phyloP scores from a whole-genome alignment of 2,113 vertebrate species.

The Falcunculus frontatus region DNA sequence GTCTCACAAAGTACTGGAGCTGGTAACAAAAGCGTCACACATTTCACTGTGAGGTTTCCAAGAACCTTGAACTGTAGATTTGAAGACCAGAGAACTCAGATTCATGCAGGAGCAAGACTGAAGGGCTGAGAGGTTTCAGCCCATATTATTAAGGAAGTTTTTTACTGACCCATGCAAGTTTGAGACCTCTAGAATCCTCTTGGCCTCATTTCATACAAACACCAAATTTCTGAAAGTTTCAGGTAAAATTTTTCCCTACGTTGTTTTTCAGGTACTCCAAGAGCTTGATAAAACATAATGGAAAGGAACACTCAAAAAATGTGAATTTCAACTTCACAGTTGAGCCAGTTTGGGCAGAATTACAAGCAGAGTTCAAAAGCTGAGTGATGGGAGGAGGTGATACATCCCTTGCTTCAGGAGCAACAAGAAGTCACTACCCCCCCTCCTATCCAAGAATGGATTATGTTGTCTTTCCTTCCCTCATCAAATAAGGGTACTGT shows the following conservation, averaged over 20 bases:
- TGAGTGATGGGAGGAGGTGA: rapidly evolving
- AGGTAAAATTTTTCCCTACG: not conserved
- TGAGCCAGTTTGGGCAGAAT: not conserved
- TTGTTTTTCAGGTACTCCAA: not conserved
- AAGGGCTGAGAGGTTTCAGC: not conserved
- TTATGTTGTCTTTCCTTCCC: not conserved
- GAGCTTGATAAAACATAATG: not conserved
- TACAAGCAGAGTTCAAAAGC: not conserved
- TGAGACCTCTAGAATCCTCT: not conserved
- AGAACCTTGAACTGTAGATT: not conserved
- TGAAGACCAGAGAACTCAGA: not conserved
- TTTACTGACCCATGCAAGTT: not conserved
- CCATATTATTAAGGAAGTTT: not conserved
- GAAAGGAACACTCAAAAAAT: not conserved
- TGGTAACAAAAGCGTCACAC: not conserved
- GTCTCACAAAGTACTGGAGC: not conserved
- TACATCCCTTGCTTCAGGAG: rapidly evolving
- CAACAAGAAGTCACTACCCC: not conserved
- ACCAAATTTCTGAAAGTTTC: not conserved
- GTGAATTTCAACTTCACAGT: not conserved
- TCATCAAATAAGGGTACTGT: not conserved
- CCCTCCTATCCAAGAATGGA: not conserved
- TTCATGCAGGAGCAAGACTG: not conserved
- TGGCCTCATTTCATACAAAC: not conserved
- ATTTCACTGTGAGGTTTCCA: not conserved